These are phyloP conservation scores for Branchipolynoe longqiensis DNA, from an alignment of 2,888 invertebrate genomes.

Conservation along the genomic window DNA sequence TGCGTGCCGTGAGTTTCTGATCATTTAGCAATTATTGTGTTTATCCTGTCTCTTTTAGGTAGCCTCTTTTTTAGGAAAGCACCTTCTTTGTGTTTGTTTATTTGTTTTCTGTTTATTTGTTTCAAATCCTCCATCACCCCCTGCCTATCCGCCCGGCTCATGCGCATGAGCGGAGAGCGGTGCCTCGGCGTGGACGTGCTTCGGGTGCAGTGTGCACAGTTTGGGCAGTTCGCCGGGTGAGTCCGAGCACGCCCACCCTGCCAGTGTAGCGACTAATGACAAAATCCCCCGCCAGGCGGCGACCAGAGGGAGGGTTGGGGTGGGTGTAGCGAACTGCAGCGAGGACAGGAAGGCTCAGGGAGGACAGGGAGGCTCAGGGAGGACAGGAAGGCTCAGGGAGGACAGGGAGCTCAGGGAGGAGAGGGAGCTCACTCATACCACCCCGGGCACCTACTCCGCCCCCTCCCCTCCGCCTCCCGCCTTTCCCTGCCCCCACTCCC, in stretches of 20 bases:
- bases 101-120: no score
- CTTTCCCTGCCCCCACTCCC: background rate
- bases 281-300: slow-evolving; percentile 21
- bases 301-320: background rate
- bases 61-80: no score
- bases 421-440: slow-evolving; percentile 1
- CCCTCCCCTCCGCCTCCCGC: background rate
- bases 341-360: background rate
- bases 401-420: background rate
- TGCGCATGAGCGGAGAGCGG: no score
- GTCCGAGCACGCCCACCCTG: slow-evolving; percentile 31
- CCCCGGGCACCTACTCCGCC: slow-evolving; percentile 12
- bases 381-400: background rate
- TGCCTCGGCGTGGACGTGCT: no score
- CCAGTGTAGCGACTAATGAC: slow-evolving; percentile 17
- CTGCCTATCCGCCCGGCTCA: no score
- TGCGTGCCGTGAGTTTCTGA: no score
- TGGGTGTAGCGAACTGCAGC: background rate
- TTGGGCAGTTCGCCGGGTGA: slow-evolving; percentile 14
- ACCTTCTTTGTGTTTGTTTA: no score
- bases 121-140: no score
- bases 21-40: no score
- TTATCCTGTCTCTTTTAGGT: no score
- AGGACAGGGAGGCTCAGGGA: background rate
- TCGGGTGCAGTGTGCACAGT: no score